Percentiles rank a stretch among this genome's conserved stretches.
Evolutionary conservation across 2,797 vertebrate species (phyloP).

Genomic region (Graptemys geographica): DNA sequence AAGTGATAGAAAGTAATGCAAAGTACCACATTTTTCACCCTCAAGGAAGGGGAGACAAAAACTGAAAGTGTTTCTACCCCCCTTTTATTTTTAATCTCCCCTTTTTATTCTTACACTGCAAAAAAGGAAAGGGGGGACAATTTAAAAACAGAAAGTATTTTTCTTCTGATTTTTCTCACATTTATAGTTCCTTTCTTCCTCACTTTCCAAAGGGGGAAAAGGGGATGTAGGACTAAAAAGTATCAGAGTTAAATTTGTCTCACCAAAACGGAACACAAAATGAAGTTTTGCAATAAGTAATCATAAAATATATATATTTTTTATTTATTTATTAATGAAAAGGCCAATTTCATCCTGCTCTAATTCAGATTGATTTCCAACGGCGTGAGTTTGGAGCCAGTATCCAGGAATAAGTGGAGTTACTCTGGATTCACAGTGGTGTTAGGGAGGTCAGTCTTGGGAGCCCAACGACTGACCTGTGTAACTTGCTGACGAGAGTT

Average conservation of each 20-base stretch:
- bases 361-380: background rate
- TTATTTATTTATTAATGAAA: background rate
- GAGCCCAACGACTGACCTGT: background rate
- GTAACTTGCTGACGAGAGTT: background rate
- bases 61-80: background rate
- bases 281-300: background rate
- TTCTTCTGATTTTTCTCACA: too few relatives aligned
- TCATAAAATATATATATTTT: too few relatives aligned
- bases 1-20: background rate
- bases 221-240: background rate
- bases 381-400: background rate
- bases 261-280: background rate
- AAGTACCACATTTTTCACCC: background rate
- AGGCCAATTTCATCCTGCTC: accelerated
- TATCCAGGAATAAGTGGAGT: background rate
- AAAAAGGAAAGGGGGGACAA: background rate
- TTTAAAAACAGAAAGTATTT: too few relatives aligned
- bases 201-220: background rate
- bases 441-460: background rate
- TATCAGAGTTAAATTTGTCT: background rate
- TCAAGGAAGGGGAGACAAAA: background rate
- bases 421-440: background rate
- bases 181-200: background rate
- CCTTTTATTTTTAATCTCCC: too few relatives aligned
- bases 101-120: background rate